These are phyloP conservation scores for Galeruca laticollis DNA, from an alignment of 2,888 invertebrate species.

Conservation along the genomic window DNA sequence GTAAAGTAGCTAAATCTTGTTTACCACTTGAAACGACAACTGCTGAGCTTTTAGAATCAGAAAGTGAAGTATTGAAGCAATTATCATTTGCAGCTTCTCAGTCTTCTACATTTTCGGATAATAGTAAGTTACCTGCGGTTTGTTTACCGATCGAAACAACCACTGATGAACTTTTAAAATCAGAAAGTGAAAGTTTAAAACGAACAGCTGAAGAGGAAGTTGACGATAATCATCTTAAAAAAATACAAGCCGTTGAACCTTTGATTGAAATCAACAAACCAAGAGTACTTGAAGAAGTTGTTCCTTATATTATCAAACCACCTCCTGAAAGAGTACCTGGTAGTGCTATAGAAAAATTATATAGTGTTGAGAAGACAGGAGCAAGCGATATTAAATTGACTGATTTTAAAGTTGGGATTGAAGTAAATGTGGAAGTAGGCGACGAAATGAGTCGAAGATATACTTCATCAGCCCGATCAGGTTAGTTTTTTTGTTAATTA, in stretches of 20 bases:
- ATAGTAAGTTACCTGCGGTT: constrained; percentile 31
- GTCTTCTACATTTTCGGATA: constrained; percentile 35
- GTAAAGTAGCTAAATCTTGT: constrained; percentile 30
- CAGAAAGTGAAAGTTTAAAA: constrained; percentile 50
- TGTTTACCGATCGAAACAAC: constrained; percentile 43
- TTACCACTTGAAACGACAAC: constrained; percentile 44
- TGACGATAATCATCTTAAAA: constrained; percentile 47
- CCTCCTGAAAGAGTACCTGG: constrained; percentile 55
- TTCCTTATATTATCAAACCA: constrained; percentile 54
- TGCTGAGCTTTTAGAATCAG: constrained; percentile 41
- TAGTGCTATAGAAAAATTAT: constrained; percentile 57
- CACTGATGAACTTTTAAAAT: constrained; percentile 34
- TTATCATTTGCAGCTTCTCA: constrained; percentile 52
- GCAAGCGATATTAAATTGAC: constrained; percentile 54
- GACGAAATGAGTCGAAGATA: constrained; percentile 62
- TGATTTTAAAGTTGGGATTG: constrained; percentile 59
- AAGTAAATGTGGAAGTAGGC: constrained; percentile 59
- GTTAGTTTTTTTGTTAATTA: constrained; percentile 50
- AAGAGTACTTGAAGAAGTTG: constrained; percentile 54
- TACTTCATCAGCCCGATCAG: constrained; percentile 57
- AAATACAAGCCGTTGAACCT: constrained; percentile 56
- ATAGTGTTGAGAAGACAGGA: constrained; percentile 55
- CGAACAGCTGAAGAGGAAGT: constrained; percentile 50
- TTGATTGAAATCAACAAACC: constrained; percentile 54
- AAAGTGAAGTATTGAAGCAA: constrained; percentile 51